These are phyloP conservation scores for Schizopygopsis pylzovi DNA, from an alignment of 2,797 vertebrate species.

Conservation along the genomic window DNA sequence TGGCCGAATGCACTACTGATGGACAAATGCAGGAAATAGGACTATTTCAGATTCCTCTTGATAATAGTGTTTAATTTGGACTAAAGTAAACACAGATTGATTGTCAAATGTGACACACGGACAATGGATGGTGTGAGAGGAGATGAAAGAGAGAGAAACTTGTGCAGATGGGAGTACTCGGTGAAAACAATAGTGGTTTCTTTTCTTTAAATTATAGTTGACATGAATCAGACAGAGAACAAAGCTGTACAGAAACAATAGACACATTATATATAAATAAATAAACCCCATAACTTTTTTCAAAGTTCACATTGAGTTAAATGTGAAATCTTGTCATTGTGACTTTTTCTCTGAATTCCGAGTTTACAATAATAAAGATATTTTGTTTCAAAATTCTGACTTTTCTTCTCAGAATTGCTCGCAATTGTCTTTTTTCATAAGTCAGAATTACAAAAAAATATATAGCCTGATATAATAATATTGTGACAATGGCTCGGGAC, in stretches of 20 bases:
- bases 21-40: constrained; percentile 37
- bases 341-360: too few species aligned
- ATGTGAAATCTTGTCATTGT: too few species aligned
- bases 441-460: too few species aligned
- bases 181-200: not conserved
- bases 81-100: constrained; percentile 21
- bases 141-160: constrained; percentile 21
- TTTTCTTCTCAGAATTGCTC: too few species aligned
- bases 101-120: constrained; percentile 21
- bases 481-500: too few species aligned
- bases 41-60: constrained; percentile 12
- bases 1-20: constrained; percentile 4
- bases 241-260: constrained; percentile 15
- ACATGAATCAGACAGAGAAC: constrained; percentile 1
- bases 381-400: too few species aligned
- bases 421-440: too few species aligned
- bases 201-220: not conserved
- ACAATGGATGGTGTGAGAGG: constrained; percentile 17
- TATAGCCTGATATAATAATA: too few species aligned
- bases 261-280: constrained; percentile 1
- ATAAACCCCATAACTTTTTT: not conserved
- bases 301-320: too few species aligned
- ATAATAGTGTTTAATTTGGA: constrained; percentile 22
- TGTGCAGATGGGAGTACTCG: not conserved
- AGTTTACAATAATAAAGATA: too few species aligned